Percentiles rank a stretch among this genome's conserved stretches.
Conservation (phyloP, 1,140 invertebrate genomes). For the Tribolium castaneum region DNA sequence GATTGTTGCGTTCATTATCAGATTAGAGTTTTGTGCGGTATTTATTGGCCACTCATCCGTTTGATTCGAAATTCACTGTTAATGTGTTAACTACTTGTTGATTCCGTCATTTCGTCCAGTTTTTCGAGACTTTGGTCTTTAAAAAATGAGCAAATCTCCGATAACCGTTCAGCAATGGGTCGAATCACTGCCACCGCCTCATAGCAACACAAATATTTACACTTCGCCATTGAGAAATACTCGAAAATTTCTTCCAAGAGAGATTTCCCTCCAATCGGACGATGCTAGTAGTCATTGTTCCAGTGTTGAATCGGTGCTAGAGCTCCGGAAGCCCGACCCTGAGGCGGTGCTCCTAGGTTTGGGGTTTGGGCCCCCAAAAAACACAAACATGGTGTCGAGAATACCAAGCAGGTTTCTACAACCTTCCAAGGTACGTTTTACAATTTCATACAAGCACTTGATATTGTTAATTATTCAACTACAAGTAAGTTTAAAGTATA, state of each 20-base stretch:
- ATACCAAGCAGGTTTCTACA: conserved; percentile 73
- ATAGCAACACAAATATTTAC: neutral
- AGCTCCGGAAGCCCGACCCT: conserved; percentile 78
- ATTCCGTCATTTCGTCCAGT: neutral
- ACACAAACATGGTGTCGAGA: conserved; percentile 68
- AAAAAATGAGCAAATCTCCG: conserved; percentile 49
- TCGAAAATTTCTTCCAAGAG: conserved; percentile 59
- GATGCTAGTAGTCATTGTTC: conserved; percentile 75
- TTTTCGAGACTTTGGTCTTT: neutral
- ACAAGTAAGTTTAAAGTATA: too few species aligned
- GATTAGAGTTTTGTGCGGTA: neutral
- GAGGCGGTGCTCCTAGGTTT: conserved; percentile 78
- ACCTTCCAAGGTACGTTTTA: conserved; percentile 60
- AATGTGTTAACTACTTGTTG: neutral
- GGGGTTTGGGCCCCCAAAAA: conserved; percentile 74
- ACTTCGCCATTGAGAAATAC: conserved; percentile 1
- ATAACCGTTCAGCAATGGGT: conserved; percentile 51
- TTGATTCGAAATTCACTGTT: neutral
- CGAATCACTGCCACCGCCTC: conserved; percentile 41
- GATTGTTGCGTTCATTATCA: neutral
- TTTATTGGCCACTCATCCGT: neutral
- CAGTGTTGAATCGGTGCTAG: conserved; percentile 80
- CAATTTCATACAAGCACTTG: too few species aligned
- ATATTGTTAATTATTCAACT: too few species aligned
- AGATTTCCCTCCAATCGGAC: conserved; percentile 76